Evolutionary conservation across 2,888 invertebrate genomes (phyloP).

Genomic region (Pachymerium ferrugineum): DNA sequence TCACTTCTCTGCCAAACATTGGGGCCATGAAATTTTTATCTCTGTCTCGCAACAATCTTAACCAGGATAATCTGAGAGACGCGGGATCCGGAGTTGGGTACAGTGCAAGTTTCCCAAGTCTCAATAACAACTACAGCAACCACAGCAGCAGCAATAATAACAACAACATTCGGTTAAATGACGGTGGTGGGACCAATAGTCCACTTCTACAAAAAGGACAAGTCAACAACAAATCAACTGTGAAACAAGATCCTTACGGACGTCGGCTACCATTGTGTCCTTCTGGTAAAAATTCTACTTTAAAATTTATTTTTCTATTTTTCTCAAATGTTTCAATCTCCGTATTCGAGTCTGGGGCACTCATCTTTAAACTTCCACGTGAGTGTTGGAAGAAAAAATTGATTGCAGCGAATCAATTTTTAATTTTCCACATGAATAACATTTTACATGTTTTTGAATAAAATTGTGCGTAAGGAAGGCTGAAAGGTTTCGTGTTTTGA

Average conservation of each 20-base stretch:
- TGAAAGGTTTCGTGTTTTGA: background rate
- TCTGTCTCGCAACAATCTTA: constrained; percentile 29
- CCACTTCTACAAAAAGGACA: constrained; percentile 32
- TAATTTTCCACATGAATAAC: background rate
- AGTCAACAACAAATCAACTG: constrained; percentile 6
- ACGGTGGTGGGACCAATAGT: constrained; percentile 30
- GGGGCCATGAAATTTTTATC: constrained; percentile 32
- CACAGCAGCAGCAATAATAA: constrained; percentile 27
- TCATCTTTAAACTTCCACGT: background rate
- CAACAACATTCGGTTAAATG: constrained; percentile 32
- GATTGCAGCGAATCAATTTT: background rate
- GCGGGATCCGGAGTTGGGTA: background rate
- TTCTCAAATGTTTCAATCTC: background rate
- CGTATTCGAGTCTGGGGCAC: no score
- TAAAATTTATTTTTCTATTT: background rate
- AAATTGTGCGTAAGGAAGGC: background rate
- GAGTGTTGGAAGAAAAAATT: background rate
- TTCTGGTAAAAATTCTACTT: constrained; percentile 49
- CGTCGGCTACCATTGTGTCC: constrained; percentile 55
- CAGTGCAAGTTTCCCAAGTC: constrained; percentile 31
- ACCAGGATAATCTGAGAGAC: constrained; percentile 26
- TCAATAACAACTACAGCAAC: constrained; percentile 30
- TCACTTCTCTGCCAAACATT: constrained; percentile 30
- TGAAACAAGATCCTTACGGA: constrained; percentile 46
- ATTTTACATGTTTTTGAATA: no score